A percentile compares a stretch with the other conserved stretches of the same genome.
These are phyloP conservation scores for Pangasius sanitwongsei DNA, from an alignment of 2,797 vertebrate genomes.

Conservation along the genomic window DNA sequence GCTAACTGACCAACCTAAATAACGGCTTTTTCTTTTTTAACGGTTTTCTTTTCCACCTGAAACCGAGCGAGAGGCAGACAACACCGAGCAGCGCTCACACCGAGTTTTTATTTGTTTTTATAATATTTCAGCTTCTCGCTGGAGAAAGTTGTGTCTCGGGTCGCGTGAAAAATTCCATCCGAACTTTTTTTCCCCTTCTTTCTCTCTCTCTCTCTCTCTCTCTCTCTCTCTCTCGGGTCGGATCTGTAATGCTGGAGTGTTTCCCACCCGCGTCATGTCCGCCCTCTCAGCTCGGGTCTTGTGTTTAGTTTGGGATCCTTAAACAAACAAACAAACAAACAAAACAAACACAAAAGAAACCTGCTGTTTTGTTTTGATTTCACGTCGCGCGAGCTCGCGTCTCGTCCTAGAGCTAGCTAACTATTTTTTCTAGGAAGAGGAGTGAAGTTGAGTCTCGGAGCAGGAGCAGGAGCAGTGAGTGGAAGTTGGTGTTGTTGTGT, in stretches of 20 bases:
- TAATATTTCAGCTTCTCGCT: not conserved
- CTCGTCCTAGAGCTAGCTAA: not conserved
- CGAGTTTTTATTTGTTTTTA: too few relatives aligned
- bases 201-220: not conserved
- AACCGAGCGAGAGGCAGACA: not conserved
- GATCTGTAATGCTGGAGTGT: slow-evolving; percentile 17
- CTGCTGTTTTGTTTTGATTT: not conserved
- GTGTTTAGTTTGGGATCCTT: slow-evolving; percentile 34
- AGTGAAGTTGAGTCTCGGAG: slow-evolving; percentile 31
- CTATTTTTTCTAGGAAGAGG: slow-evolving; percentile 51
- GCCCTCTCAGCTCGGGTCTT: slow-evolving; percentile 8
- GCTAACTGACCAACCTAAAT: slow-evolving; percentile 10
- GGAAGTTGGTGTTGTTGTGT: not conserved
- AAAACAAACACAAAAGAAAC: not conserved
- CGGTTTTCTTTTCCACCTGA: too few relatives aligned
- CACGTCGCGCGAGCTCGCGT: not conserved
- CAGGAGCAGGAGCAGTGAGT: not conserved
- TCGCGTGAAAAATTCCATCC: slow-evolving; percentile 18
- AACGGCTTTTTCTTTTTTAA: not conserved
- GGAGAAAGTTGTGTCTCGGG: not conserved
- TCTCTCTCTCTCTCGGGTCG: not conserved
- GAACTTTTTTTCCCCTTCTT: not conserved
- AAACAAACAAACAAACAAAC: not conserved
- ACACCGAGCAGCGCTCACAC: not conserved
- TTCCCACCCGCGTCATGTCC: slow-evolving; percentile 17